phyloP scores from a whole-genome alignment of 2,113 vertebrate genomes.

The Progne subis region DNA sequence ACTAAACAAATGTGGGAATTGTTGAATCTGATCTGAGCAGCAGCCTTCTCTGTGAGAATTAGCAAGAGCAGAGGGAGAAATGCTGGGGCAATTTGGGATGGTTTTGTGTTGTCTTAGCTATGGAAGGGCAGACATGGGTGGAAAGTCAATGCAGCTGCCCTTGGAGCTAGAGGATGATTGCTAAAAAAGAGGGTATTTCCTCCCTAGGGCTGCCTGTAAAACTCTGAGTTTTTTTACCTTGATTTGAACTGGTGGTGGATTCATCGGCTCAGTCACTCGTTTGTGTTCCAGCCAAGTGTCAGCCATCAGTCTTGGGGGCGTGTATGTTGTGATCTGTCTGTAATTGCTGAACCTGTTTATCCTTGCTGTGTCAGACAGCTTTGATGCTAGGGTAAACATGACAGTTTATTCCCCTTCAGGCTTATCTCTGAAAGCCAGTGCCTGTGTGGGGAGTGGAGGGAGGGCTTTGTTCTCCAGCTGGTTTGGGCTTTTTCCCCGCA shows the following conservation, averaged over 20 bases:
- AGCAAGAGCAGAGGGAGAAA: neutral
- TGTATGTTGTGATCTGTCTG: neutral
- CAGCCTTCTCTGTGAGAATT: neutral
- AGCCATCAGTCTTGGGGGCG: neutral
- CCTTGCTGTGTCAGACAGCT: conserved; percentile 1
- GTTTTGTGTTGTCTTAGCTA: neutral
- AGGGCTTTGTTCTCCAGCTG: neutral
- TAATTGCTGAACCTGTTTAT: conserved; percentile 40
- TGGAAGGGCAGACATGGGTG: neutral
- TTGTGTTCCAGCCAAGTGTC: neutral
- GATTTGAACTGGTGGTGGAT: neutral
- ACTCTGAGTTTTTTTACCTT: neutral
- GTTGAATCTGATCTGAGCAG: neutral
- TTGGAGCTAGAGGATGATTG: neutral
- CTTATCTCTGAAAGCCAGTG: conserved; percentile 5
- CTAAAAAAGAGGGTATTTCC: neutral
- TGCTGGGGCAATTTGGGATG: neutral
- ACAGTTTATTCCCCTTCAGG: neutral
- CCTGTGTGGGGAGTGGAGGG: neutral
- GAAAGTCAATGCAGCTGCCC: neutral
- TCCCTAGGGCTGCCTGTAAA: neutral
- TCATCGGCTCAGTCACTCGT: neutral
- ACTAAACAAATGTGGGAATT: neutral
- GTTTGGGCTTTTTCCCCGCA: conserved; percentile 48
- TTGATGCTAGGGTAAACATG: conserved; percentile 4